A percentile compares a stretch with the other conserved stretches of the same genome.
phyloP scores from a whole-genome alignment of 2,113 vertebrate genomes.

The Syrrhaptes paradoxus region DNA sequence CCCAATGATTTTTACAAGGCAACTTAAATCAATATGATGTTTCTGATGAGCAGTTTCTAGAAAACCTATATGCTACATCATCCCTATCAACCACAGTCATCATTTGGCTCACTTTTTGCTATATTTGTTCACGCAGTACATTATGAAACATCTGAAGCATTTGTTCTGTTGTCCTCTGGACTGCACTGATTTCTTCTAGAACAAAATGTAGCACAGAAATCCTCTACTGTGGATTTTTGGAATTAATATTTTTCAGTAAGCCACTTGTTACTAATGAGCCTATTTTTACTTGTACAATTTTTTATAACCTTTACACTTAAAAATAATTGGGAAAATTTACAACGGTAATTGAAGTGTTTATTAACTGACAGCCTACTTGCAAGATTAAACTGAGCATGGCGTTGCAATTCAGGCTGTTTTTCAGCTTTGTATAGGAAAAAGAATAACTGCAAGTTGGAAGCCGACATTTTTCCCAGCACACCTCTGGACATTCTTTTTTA shows the following conservation, averaged over 20 bases:
- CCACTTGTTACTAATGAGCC: not conserved
- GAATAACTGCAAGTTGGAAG: not conserved
- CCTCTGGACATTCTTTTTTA: not conserved
- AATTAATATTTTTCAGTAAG: not conserved
- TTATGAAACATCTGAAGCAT: not conserved
- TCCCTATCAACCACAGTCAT: not conserved
- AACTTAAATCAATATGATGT: not conserved
- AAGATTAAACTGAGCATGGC: not conserved
- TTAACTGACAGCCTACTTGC: not conserved
- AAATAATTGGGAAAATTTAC: not conserved
- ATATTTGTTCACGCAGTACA: not conserved
- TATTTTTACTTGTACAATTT: not conserved
- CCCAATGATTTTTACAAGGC: not conserved
- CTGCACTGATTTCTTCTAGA: not conserved
- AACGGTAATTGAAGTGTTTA: not conserved
- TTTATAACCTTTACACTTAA: not conserved
- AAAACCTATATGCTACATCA: not conserved
- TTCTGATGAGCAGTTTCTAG: not conserved
- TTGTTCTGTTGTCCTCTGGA: not conserved
- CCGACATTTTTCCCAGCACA: not conserved
- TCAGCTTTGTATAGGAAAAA: not conserved
- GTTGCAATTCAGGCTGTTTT: not conserved
- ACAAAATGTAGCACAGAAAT: not conserved
- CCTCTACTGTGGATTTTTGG: not conserved
- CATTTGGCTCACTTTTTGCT: not conserved